Percentiles rank a stretch among this genome's conserved stretches.
Evolutionary conservation across 2,888 invertebrate genomes (phyloP).

Genomic region (Luperina testacea): DNA sequence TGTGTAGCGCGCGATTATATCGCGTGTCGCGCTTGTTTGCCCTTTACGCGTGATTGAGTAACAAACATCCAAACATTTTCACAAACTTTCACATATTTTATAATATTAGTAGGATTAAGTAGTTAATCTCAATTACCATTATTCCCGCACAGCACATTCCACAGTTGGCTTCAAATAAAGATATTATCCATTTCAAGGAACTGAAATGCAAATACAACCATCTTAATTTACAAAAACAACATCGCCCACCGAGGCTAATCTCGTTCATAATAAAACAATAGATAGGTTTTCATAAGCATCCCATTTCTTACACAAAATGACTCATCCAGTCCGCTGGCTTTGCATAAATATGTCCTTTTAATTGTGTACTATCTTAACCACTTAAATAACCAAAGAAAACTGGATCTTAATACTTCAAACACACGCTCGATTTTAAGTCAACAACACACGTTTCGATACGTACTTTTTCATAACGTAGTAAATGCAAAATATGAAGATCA

Average conservation of each 20-base stretch:
- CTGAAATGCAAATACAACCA: slow-evolving; percentile 62
- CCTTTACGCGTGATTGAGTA: too few species aligned
- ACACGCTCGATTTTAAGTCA: slow-evolving; percentile 43
- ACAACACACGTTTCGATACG: slow-evolving; percentile 12
- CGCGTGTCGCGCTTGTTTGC: too few species aligned
- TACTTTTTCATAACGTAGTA: slow-evolving; percentile 51
- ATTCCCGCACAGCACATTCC: slow-evolving; percentile 47
- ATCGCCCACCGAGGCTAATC: slow-evolving; percentile 68
- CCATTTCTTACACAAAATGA: slow-evolving; percentile 84
- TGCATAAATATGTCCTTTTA: slow-evolving; percentile 78
- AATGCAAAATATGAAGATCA: slow-evolving; percentile 41
- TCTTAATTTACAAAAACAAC: slow-evolving; percentile 77
- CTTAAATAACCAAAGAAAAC: slow-evolving; percentile 56
- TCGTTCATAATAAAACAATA: slow-evolving; percentile 79
- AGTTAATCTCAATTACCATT: slow-evolving; percentile 11
- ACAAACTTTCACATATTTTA: too few species aligned
- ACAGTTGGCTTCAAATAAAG: slow-evolving; percentile 39
- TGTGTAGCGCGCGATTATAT: too few species aligned
- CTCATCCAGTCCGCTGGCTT: slow-evolving; percentile 76
- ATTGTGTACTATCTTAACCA: slow-evolving; percentile 73
- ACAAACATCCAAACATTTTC: too few species aligned
- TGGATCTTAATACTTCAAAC: slow-evolving; percentile 51
- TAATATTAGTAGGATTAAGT: neutral
- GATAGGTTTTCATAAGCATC: slow-evolving; percentile 73
- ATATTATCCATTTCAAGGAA: slow-evolving; percentile 61